These are phyloP conservation scores for Crenichthys baileyi DNA, from an alignment of 2,797 vertebrate species.

Conservation along the genomic window DNA sequence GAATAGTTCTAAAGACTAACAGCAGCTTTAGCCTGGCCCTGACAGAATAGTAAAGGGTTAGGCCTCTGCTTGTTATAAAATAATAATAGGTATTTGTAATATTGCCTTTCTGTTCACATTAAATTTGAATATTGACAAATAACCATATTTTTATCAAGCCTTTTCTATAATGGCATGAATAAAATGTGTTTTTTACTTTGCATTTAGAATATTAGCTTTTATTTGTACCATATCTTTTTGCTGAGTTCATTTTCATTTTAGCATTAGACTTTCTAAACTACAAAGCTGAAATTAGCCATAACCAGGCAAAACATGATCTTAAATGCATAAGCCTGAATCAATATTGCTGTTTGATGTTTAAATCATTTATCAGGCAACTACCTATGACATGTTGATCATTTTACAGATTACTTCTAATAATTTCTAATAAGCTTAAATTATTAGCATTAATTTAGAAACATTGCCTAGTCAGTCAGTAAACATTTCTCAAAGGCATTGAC, in stretches of 20 bases:
- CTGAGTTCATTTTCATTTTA: not conserved
- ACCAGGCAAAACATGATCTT: not conserved
- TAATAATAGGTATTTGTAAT: not conserved
- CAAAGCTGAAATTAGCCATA: not conserved
- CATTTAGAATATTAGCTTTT: too few relatives aligned
- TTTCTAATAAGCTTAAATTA: not conserved
- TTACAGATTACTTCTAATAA: not conserved
- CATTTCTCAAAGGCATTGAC: too few relatives aligned
- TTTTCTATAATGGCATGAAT: not conserved
- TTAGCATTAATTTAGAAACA: not conserved
- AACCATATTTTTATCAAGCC: not conserved
- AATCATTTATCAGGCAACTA: not conserved
- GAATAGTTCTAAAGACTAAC: not conserved
- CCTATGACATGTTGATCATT: not conserved
- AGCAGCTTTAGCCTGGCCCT: not conserved
- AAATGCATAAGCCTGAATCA: not conserved
- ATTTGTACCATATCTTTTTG: too few relatives aligned
- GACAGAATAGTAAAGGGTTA: not conserved
- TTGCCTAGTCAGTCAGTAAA: not conserved
- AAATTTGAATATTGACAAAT: not conserved
- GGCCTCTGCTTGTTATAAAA: too few relatives aligned
- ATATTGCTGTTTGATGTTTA: not conserved
- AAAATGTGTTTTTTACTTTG: too few relatives aligned
- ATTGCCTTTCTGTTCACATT: not conserved
- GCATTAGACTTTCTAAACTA: not conserved